Evolutionary conservation across 2,888 invertebrate genomes (phyloP).

Genomic region (Busseola fusca): DNA sequence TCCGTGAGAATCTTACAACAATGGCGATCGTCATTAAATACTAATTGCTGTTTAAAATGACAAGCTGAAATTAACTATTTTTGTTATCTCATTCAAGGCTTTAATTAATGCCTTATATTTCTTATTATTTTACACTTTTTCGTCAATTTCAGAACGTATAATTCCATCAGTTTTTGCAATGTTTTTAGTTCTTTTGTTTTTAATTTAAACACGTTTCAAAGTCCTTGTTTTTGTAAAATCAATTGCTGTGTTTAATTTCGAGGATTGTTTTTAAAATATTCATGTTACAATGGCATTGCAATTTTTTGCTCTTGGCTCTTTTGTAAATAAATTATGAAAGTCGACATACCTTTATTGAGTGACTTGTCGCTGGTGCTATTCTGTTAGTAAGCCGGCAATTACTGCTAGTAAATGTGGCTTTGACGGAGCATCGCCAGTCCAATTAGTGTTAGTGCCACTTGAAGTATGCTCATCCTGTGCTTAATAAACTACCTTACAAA

Average conservation of each 20-base stretch:
- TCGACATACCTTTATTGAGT: constrained; percentile 17
- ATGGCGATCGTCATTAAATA: constrained; percentile 71
- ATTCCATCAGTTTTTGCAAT: constrained; percentile 35
- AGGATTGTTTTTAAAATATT: constrained; percentile 48
- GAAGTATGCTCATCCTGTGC: not conserved
- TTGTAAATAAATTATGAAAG: constrained; percentile 28
- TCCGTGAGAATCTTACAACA: constrained; percentile 75
- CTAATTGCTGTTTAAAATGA: constrained; percentile 73
- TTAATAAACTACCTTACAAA: constrained; percentile 3
- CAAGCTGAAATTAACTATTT: constrained; percentile 71
- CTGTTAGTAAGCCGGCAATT: constrained; percentile 25
- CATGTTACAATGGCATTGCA: constrained; percentile 42
- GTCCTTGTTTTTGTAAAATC: constrained; percentile 52
- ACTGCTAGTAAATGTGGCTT: constrained; percentile 14
- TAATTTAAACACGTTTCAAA: constrained; percentile 48
- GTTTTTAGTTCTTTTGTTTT: constrained; percentile 53
- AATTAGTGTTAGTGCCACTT: constrained; percentile 34
- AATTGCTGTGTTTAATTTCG: constrained; percentile 57
- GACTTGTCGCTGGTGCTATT: constrained; percentile 10
- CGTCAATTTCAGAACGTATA: constrained; percentile 27
- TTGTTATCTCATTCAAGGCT: constrained; percentile 62
- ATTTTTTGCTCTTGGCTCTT: constrained; percentile 17
- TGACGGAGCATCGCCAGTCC: constrained; percentile 21
- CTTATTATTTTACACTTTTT: constrained; percentile 28
- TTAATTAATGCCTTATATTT: constrained; percentile 58